phyloP scores from a whole-genome alignment of 2,797 vertebrate species.

The Rhyacichthys aspro region DNA sequence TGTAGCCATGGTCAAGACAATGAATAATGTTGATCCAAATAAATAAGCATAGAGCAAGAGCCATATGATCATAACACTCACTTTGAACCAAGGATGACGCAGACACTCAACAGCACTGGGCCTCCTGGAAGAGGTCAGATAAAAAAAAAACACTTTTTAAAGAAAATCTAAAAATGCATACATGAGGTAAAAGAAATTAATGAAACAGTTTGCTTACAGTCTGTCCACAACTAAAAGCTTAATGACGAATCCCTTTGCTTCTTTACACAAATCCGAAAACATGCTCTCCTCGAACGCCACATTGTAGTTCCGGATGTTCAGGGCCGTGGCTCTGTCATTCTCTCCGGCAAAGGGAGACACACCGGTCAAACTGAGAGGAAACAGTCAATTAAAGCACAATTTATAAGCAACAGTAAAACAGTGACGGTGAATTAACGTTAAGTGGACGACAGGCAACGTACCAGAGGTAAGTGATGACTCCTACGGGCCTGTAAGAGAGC shows the following conservation, averaged over 20 bases:
- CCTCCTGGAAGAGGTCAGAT: slow-evolving; percentile 85
- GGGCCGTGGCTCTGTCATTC: slow-evolving; percentile 88
- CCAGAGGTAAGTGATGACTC: slow-evolving; percentile 81
- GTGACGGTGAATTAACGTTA: neutral
- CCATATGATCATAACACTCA: slow-evolving; percentile 49
- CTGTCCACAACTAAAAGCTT: slow-evolving; percentile 91
- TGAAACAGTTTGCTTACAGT: slow-evolving; percentile 83
- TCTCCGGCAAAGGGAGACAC: slow-evolving; percentile 95
- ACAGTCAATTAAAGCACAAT: neutral
- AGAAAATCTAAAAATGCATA: neutral
- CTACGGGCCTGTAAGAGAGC: slow-evolving; percentile 69
- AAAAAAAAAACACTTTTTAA: neutral
- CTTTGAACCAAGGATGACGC: slow-evolving; percentile 97
- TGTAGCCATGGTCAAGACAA: too few relatives aligned
- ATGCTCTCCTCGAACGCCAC: slow-evolving; percentile 95
- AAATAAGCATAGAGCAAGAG: too few relatives aligned
- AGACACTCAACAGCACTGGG: slow-evolving; percentile 90
- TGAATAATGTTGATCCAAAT: too few relatives aligned
- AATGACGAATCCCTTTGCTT: slow-evolving; percentile 94
- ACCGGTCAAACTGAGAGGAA: slow-evolving; percentile 85
- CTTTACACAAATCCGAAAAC: slow-evolving; percentile 89
- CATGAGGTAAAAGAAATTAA: neutral
- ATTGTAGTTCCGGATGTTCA: slow-evolving; percentile 94
- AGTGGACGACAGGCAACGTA: slow-evolving; percentile 32
- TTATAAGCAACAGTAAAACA: neutral